phyloP scores from a whole-genome alignment of 2,888 invertebrate genomes.

The Drosophila monieri region DNA sequence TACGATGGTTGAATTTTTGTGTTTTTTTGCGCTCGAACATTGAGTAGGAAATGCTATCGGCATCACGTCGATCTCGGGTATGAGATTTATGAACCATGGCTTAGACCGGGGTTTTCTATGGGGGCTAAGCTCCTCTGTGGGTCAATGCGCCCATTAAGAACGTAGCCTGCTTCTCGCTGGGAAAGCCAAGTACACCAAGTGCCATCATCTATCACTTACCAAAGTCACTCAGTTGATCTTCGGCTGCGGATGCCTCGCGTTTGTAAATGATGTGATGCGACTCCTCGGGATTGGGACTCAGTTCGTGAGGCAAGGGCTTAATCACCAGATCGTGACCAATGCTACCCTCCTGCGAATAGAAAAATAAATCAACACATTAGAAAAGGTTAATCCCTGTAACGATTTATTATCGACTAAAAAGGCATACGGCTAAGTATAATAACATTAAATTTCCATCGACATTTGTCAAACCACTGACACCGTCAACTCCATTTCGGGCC shows the following conservation, averaged over 20 bases:
- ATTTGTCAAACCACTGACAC: slow-evolving; percentile 45
- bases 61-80: slow-evolving; percentile 65
- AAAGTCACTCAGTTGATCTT: slow-evolving; percentile 91
- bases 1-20: slow-evolving; percentile 14
- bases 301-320: slow-evolving; percentile 91
- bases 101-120: slow-evolving; percentile 57
- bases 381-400: slow-evolving; percentile 1
- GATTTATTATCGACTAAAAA: not conserved
- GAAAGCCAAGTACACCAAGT: not conserved
- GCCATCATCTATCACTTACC: slow-evolving; percentile 86
- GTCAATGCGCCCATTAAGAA: slow-evolving; percentile 75
- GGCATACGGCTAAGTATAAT: slow-evolving; percentile 8
- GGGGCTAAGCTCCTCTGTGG: slow-evolving; percentile 20
- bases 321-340: slow-evolving; percentile 95
- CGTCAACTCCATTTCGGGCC: slow-evolving; percentile 39
- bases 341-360: slow-evolving; percentile 91
- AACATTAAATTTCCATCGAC: slow-evolving; percentile 28
- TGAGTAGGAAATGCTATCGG: slow-evolving; percentile 71
- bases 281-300: slow-evolving; percentile 84
- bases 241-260: slow-evolving; percentile 82
- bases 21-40: slow-evolving; percentile 5
- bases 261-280: slow-evolving; percentile 92
- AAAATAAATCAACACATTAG: slow-evolving; percentile 18
- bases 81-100: slow-evolving; percentile 57
- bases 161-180: slow-evolving; percentile 26